Evolutionary conservation across 2,797 vertebrate genomes (phyloP).

Genomic region (Sphenodon punctatus): DNA sequence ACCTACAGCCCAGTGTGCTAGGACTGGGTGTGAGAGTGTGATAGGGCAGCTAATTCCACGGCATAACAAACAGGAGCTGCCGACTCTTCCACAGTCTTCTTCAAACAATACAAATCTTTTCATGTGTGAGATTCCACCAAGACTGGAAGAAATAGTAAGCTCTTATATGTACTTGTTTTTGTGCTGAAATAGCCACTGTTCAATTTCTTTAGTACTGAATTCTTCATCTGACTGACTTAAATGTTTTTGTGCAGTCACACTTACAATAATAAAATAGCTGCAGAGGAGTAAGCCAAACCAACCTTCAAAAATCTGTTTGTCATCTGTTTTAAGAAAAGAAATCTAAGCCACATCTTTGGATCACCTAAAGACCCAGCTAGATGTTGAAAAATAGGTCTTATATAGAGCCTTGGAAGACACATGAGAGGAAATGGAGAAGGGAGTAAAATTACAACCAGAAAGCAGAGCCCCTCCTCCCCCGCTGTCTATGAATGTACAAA

Average conservation of each 20-base stretch:
- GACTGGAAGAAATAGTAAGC: background rate
- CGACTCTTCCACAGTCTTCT: no score
- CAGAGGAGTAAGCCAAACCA: background rate
- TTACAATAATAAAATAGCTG: background rate
- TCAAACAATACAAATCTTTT: background rate
- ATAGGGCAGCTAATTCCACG: no score
- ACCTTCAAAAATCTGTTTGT: background rate
- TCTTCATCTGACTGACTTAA: background rate
- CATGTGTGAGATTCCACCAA: background rate
- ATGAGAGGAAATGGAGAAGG: conserved; percentile 42
- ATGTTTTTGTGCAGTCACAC: background rate
- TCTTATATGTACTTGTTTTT: background rate
- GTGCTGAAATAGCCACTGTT: background rate
- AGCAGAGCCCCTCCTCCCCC: no score
- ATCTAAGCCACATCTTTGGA: background rate
- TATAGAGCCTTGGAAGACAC: conserved; percentile 19
- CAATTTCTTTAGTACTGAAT: background rate
- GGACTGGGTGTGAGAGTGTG: no score
- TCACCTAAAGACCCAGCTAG: conserved; percentile 22
- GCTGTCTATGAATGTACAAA: background rate
- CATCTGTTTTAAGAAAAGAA: background rate
- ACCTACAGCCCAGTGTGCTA: no score
- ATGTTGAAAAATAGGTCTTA: conserved; percentile 27
- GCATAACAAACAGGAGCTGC: no score
- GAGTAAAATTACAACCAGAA: conserved; percentile 42